A percentile compares a stretch with the other conserved stretches of the same genome.
Evolutionary conservation across 2,113 vertebrate genomes (phyloP).

Genomic region (Willisornis vidua): DNA sequence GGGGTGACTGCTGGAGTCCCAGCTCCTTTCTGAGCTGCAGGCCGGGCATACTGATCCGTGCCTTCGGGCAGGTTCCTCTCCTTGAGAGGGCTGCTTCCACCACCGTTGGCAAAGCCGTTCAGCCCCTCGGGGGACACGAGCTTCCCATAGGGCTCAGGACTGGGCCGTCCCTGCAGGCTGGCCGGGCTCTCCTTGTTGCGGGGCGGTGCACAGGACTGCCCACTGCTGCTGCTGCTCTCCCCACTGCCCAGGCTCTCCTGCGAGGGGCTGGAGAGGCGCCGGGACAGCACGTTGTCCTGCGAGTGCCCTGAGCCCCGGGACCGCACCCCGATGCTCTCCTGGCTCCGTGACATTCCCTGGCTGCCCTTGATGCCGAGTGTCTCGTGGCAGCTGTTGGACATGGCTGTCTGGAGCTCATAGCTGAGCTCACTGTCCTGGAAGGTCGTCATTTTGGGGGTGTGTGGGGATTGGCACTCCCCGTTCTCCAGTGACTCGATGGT

Average conservation of each 20-base stretch:
- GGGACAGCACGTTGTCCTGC: conserved; percentile 76
- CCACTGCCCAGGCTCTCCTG: conserved; percentile 78
- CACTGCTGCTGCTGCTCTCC: conserved; percentile 66
- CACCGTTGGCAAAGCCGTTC: background rate
- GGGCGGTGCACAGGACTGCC: background rate
- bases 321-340: conserved; percentile 89
- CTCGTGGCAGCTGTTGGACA: conserved; percentile 80
- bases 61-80: conserved; percentile 91
- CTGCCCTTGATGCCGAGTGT: conserved; percentile 73
- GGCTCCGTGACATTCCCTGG: conserved; percentile 82
- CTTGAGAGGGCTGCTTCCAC: conserved; percentile 55
- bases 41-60: conserved; percentile 76
- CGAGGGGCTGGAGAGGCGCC: conserved; percentile 62
- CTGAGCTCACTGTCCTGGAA: conserved; percentile 94
- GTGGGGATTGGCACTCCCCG: conserved; percentile 77
- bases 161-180: background rate
- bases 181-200: background rate
- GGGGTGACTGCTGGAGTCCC: background rate
- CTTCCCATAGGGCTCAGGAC: background rate
- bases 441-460: conserved; percentile 85
- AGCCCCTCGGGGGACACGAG: background rate
- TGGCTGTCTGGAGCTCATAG: conserved; percentile 87
- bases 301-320: conserved; percentile 90
- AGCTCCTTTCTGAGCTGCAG: background rate
- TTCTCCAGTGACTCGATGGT: conserved; percentile 86